Base-by-base conservation (phyloP, 2,888 invertebrate genomes). In the Luffia ferchaultella region DNA sequence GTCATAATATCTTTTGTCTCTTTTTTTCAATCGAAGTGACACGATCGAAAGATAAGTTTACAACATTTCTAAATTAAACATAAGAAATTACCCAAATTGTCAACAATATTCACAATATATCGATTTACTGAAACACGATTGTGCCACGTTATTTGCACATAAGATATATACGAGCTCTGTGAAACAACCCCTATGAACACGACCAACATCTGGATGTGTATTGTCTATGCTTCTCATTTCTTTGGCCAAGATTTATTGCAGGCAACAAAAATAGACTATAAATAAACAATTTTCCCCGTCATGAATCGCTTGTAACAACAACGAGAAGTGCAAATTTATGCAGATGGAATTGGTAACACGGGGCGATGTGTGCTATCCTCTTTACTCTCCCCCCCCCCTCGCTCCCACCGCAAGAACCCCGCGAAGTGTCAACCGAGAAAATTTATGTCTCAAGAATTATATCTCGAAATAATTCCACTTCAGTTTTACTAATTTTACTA, bases 291-390 rank as follows among this genome's bases (percentile, higher is more conserved):
- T 76, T 76, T 74, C 69, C 70, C 67, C 65, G 59, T 64, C 64
- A 69, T 77, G 74, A 71, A 73, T 71, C 61, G 63, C 59, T 64
- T 67, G 63, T 67, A 73, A 72, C 71, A 75, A 69, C 72, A 74
- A 72, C 73, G 3, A 70, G 72, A 76, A 78, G 73, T 76, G 75
- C 73, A 76, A 75, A 76, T 76, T 70, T 72, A 78, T 78, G 76
- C 73, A 76, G 73, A 76, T 76, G 43, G 49, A 43, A 42, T 42
- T 43, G 42, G 43, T 30, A 12, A 30, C 30, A 30, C 30, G 30
- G 30, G n/a, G 30, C 30, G 3, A 12, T 30, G 30, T 30, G 30
- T 12, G 30, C 30, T n/a, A n/a, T n/a, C n/a, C n/a, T n/a, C n/a
- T n/a, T n/a, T n/a, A n/a, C n/a, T n/a, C n/a, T n/a, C 30, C 30